Percentiles rank a stretch among this genome's conserved stretches.
These are phyloP conservation scores for Tetragonisca angustula DNA, from an alignment of 2,888 invertebrate genomes.

Conservation along the genomic window DNA sequence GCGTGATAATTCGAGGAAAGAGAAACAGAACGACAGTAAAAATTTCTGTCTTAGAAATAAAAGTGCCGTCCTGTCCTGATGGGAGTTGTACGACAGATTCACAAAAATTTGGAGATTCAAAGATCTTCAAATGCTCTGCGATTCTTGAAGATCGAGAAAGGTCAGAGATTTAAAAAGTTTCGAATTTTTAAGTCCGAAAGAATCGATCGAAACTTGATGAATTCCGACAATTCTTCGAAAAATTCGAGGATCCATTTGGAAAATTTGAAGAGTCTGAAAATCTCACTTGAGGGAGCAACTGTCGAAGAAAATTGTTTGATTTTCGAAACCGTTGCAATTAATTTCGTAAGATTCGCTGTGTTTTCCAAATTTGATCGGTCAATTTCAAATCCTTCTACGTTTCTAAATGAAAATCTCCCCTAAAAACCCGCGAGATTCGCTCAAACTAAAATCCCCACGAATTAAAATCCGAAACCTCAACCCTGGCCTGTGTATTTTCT, in stretches of 20 bases:
- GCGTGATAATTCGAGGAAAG: background rate
- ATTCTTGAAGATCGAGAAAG: background rate
- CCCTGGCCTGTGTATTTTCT: background rate
- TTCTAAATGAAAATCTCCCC: background rate
- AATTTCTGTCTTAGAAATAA: background rate
- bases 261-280: background rate
- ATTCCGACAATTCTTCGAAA: background rate
- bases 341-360: too few species aligned
- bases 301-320: too few species aligned
- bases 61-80: too few species aligned
- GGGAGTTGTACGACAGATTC: too few species aligned
- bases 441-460: background rate
- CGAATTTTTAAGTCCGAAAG: background rate
- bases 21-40: background rate
- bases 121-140: too few species aligned
- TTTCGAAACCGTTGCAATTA: too few species aligned
- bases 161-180: background rate
- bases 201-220: too few species aligned
- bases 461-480: background rate
- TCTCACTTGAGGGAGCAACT: too few species aligned
- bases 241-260: background rate
- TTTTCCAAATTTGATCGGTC: background rate
- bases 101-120: too few species aligned
- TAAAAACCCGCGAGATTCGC: background rate
- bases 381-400: too few species aligned